phyloP scores from a whole-genome alignment of 2,113 vertebrate species.

The Synchiropus splendidus region DNA sequence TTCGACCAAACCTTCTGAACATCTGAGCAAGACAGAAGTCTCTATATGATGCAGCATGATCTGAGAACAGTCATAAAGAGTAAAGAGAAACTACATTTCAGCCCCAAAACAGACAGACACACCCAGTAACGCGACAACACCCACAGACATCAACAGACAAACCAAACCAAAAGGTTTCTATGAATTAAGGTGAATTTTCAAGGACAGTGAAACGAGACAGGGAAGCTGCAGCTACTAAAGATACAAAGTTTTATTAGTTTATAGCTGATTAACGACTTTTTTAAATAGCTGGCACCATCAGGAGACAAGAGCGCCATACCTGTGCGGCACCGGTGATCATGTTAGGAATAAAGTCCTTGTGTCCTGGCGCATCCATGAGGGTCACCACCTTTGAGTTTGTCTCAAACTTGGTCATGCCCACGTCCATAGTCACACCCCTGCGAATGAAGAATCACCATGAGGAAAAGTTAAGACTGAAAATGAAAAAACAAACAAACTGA shows the following conservation, averaged over 20 bases:
- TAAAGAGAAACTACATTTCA: conserved; percentile 48
- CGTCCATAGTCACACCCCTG: conserved; percentile 98
- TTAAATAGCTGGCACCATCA: no score
- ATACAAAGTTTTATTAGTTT: no score
- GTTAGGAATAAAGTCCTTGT: conserved; percentile 98
- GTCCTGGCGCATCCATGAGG: conserved; percentile 95
- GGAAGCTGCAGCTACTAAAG: no score
- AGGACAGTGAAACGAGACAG: no score
- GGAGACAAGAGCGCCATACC: no score
- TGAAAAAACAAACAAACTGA: neutral
- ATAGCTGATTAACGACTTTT: no score
- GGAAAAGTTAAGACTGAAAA: neutral
- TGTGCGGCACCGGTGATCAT: conserved; percentile 99
- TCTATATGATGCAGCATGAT: no score
- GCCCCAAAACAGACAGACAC: conserved; percentile 35
- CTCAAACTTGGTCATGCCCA: conserved; percentile 98
- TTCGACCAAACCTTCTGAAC: no score
- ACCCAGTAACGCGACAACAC: conserved; percentile 34
- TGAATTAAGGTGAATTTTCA: conserved; percentile 1
- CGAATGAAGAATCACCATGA: conserved; percentile 14
- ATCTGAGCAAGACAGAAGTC: no score
- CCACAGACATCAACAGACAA: conserved; percentile 37
- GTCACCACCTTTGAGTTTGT: conserved; percentile 89
- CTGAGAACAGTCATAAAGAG: conserved; percentile 47
- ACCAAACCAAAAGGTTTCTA: conserved; percentile 38